Evolutionary conservation across 30 jellyfish, hydroid and myxozoan genomes (phyloP).

Genomic region (Hydractinia echinata): DNA sequence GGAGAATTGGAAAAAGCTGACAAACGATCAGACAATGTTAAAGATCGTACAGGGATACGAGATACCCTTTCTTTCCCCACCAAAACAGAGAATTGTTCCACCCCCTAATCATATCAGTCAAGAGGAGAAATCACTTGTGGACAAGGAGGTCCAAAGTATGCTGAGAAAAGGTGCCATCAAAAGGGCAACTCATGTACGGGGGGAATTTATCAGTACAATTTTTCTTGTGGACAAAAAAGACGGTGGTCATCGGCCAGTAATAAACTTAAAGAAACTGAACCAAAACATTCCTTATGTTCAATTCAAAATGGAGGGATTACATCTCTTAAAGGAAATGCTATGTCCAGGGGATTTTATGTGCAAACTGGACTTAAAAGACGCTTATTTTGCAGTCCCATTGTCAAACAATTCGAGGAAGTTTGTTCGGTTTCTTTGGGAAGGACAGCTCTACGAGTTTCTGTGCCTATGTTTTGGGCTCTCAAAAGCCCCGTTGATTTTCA

Average conservation of each 20-base stretch:
- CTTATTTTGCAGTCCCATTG: no score
- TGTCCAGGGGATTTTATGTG: no score
- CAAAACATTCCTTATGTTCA: no score
- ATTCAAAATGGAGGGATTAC: no score
- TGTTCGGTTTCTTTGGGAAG: not conserved
- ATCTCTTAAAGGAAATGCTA: no score
- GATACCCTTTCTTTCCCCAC: not conserved
- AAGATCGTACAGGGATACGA: conserved; percentile 6
- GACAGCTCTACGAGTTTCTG: no score
- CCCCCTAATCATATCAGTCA: not conserved
- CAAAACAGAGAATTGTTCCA: conserved; percentile 7
- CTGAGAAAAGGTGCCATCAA: no score
- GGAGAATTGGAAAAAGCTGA: conserved; percentile 7
- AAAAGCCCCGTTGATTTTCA: conserved; percentile 1
- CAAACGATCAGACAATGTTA: conserved; percentile 10
- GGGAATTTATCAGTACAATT: conserved; percentile 10
- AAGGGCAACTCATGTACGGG: conserved; percentile 7
- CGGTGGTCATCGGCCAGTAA: conserved; percentile 11
- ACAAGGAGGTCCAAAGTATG: conserved; percentile 1
- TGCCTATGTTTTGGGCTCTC: conserved; percentile 9
- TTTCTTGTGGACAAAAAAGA: conserved; percentile 5
- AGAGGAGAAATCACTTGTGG: conserved; percentile 7
- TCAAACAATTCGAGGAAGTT: conserved; percentile 1
- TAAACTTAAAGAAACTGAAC: no score
- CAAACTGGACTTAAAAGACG: no score